phyloP scores from a whole-genome alignment of 2,113 vertebrate genomes.

The Tretioscincus oriximinensis region DNA sequence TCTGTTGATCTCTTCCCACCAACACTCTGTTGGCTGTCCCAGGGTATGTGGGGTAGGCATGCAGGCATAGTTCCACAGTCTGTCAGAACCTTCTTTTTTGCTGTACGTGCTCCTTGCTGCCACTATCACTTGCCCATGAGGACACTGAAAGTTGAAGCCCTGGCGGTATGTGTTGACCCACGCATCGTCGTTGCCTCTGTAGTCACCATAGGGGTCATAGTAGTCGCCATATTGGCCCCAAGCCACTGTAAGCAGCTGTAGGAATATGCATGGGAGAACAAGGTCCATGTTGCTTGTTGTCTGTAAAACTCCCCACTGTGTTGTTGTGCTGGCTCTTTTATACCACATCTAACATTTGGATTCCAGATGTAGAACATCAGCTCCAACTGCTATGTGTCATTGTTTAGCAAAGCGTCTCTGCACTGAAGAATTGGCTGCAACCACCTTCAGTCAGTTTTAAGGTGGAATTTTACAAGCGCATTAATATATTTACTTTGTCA shows the following conservation, averaged over 20 bases:
- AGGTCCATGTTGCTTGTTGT: slow-evolving; percentile 77
- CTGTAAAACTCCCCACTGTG: slow-evolving; percentile 50
- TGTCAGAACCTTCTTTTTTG: slow-evolving; percentile 87
- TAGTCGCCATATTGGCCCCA: slow-evolving; percentile 72
- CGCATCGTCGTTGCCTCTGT: slow-evolving; percentile 83
- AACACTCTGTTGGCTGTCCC: slow-evolving; percentile 92
- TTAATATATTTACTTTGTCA: slow-evolving; percentile 14
- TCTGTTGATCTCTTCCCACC: slow-evolving; percentile 97
- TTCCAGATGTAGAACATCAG: slow-evolving; percentile 87
- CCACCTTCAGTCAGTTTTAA: slow-evolving; percentile 69
- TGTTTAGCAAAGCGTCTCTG: slow-evolving; percentile 65
- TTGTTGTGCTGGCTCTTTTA: slow-evolving; percentile 74
- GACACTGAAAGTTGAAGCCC: slow-evolving; percentile 96
- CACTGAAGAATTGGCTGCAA: slow-evolving; percentile 47
- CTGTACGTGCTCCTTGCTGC: slow-evolving; percentile 89
- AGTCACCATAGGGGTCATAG: slow-evolving; percentile 70
- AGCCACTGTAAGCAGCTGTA: slow-evolving; percentile 69
- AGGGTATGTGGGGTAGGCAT: slow-evolving; percentile 83
- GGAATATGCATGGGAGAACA: slow-evolving; percentile 67
- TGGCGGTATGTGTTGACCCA: slow-evolving; percentile 91
- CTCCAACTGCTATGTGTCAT: slow-evolving; percentile 85
- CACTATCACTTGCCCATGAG: slow-evolving; percentile 88
- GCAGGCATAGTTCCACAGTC: slow-evolving; percentile 92
- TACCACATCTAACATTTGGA: slow-evolving; percentile 78
- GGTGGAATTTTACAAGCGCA: slow-evolving; percentile 70